Percentiles rank a stretch among this genome's conserved stretches.
phyloP scores from a whole-genome alignment of 2,888 invertebrate species.

The Scaptomyza parva region DNA sequence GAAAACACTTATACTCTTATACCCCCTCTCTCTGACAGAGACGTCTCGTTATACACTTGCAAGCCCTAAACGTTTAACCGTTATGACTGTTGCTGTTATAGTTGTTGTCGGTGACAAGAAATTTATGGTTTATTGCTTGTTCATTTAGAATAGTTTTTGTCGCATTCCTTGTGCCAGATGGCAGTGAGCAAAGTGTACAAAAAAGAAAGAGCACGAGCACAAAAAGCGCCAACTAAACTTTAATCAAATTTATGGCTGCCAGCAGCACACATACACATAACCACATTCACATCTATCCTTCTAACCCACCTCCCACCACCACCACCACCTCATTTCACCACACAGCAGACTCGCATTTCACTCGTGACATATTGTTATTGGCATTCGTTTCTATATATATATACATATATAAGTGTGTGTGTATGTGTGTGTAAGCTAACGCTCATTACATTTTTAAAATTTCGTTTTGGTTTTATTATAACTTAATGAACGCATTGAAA shows the following conservation, averaged over 20 bases:
- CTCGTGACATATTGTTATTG: conserved; percentile 70
- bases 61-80: conserved; percentile 62
- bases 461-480: conserved; percentile 59
- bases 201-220: conserved; percentile 30
- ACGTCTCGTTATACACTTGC: conserved; percentile 45
- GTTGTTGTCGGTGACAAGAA: conserved; percentile 64
- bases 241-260: conserved; percentile 79
- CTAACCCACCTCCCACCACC: background rate
- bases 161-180: conserved; percentile 69
- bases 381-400: conserved; percentile 44
- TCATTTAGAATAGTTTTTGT: conserved; percentile 78
- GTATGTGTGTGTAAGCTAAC: conserved; percentile 33
- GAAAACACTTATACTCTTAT: conserved; percentile 2
- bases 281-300: background rate
- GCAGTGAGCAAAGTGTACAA: conserved; percentile 31
- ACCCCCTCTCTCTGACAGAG: background rate
- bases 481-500: conserved; percentile 60
- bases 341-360: conserved; percentile 25
- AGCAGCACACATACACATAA: conserved; percentile 6
- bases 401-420: conserved; percentile 2
- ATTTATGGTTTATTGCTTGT: conserved; percentile 81
- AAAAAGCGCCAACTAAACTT: conserved; percentile 70
- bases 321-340: background rate
- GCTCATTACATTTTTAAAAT: conserved; percentile 49
- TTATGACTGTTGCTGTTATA: conserved; percentile 30